Evolutionary conservation across 1,140 invertebrate genomes (phyloP).

Genomic region (Rhizoglyphus robini): DNA sequence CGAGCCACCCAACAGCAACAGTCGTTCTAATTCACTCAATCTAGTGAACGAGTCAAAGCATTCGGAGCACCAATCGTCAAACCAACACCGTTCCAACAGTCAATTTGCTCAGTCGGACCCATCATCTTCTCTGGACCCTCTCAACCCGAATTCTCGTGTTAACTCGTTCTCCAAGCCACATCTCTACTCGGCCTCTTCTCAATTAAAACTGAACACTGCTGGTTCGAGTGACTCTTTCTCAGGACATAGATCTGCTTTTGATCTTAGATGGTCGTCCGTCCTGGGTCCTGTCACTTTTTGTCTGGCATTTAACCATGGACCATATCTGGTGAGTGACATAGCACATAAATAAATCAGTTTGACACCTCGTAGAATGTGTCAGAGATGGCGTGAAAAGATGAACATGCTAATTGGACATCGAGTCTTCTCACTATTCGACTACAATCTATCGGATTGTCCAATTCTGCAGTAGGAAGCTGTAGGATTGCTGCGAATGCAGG

Average conservation of each 20-base stretch:
- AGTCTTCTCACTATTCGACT: no score
- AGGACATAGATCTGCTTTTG: conserved; percentile 24
- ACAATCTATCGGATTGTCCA: no score
- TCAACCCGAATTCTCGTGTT: background rate
- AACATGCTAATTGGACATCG: no score
- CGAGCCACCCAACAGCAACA: background rate
- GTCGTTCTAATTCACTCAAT: conserved; percentile 5
- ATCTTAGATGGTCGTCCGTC: conserved; percentile 38
- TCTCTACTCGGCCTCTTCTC: background rate
- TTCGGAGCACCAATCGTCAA: conserved; percentile 33
- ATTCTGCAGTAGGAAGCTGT: no score
- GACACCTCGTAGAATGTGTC: no score
- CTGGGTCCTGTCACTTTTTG: conserved; percentile 36
- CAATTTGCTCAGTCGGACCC: background rate
- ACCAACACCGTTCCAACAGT: conserved; percentile 24
- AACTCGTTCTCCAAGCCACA: background rate
- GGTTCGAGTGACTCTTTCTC: background rate
- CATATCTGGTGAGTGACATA: conserved; percentile 40
- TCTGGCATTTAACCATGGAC: conserved; percentile 42
- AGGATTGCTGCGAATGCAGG: no score
- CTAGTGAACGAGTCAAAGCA: conserved; percentile 31
- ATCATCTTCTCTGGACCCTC: conserved; percentile 1
- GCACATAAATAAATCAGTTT: no score
- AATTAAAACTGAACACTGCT: background rate
- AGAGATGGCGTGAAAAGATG: no score